Evolutionary conservation across 2,888 invertebrate species (phyloP), one percentile per base, ranked within the genome.

Genomic region (Conomelus anceps): DNA sequence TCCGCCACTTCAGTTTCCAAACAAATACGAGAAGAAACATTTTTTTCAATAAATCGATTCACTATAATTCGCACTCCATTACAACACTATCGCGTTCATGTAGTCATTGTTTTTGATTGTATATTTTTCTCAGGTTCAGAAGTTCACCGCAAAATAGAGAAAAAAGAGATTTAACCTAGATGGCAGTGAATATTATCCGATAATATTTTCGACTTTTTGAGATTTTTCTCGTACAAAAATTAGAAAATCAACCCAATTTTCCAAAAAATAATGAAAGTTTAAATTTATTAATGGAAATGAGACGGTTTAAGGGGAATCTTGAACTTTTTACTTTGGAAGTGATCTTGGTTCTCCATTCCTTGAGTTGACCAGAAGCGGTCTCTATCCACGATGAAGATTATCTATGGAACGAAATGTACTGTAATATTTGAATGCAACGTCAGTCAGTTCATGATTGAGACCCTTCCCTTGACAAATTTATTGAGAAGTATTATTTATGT

Each of bases 101-200:
- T 87, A 89, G 90, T 90, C 91, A 91, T 91, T 91, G 91, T 91
- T 91, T 91, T 91, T 91, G 91, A 91, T 91, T 91, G 91, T 91
- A 88, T 91, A 90, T 91, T 91, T 91, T 91, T 90, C 29, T 23
- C 23, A 87, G 89, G 90, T 91, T 91, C 89, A 88, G 41, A 89
- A 86, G 90, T 88, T 89, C 86, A 89, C 90, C 89, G 88, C 89
- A 88, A 90, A 89, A 63, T 63, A 90, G 29, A 29, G 34, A 22
- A 84, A 85, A 85, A 34, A 29, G 84, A 85, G 29, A 88, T 22
- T 23, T 88, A 22, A 85, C 29, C 88, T 24, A 88, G 88, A 23
- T 86, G 86, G 86, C 86, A 86, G 86, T 86, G 86, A 29, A 4
- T 24, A n/a, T 23, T 13, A 41, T 41, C 3, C 7, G 41, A 41